Percentiles rank a stretch among this genome's conserved stretches.
Evolutionary conservation across 2,888 invertebrate genomes (phyloP).

Genomic region (Pycnomerus fuliginosus): DNA sequence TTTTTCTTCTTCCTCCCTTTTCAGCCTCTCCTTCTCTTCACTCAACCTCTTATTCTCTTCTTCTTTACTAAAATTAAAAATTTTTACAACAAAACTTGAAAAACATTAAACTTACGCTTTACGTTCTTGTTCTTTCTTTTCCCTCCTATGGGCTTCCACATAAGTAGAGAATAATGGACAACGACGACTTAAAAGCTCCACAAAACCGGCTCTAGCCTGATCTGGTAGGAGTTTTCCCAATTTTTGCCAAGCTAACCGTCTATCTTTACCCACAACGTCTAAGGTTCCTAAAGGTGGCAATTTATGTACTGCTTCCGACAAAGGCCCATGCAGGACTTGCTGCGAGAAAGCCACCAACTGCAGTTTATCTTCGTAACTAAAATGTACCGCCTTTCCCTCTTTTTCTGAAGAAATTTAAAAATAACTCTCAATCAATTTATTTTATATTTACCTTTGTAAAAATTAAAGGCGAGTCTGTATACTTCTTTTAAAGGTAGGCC

Average conservation of each 20-base stretch:
- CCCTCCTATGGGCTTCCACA: constrained; percentile 87
- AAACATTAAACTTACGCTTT: constrained; percentile 53
- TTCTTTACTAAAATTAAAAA: too few relatives aligned
- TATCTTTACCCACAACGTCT: constrained; percentile 92
- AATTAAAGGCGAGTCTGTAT: constrained; percentile 84
- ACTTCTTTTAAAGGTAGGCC: constrained; percentile 74
- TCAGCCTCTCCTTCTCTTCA: constrained; percentile 60
- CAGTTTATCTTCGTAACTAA: constrained; percentile 91
- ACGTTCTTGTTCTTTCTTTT: constrained; percentile 76
- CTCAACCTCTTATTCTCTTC: constrained; percentile 60
- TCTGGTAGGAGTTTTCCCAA: constrained; percentile 82
- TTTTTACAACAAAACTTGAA: constrained; percentile 14
- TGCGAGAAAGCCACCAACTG: constrained; percentile 90
- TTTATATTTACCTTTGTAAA: constrained; percentile 81
- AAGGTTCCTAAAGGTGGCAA: constrained; percentile 84
- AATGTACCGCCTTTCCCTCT: constrained; percentile 94
- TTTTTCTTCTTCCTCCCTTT: constrained; percentile 65
- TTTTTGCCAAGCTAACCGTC: constrained; percentile 91
- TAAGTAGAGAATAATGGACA: constrained; percentile 91
- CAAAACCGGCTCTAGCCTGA: constrained; percentile 91
- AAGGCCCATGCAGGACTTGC: constrained; percentile 85
- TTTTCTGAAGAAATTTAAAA: too few relatives aligned
- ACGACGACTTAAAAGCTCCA: constrained; percentile 79
- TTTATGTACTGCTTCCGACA: constrained; percentile 65
- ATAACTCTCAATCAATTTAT: constrained; percentile 47